These are phyloP conservation scores for Hetaerina titia DNA, from an alignment of 2,888 invertebrate genomes.

Conservation along the genomic window DNA sequence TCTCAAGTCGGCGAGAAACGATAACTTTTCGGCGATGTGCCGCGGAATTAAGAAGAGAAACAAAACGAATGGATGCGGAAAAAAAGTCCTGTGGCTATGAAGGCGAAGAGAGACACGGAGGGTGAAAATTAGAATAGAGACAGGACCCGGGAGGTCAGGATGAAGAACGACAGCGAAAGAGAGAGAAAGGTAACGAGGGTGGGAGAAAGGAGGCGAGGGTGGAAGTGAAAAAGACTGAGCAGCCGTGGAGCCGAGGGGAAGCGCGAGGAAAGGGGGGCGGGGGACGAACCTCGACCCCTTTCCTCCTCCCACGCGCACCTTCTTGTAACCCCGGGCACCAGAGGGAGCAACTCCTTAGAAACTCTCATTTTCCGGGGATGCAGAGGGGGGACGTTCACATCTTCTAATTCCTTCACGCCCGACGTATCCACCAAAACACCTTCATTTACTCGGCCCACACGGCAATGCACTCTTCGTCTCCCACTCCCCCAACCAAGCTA, in stretches of 20 bases:
- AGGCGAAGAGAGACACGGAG: not conserved
- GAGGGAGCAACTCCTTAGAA: not conserved
- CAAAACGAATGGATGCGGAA: not conserved
- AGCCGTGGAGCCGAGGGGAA: not conserved
- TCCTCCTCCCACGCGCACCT: not conserved
- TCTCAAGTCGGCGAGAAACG: not conserved
- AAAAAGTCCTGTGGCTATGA: not conserved
- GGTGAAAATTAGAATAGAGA: not conserved
- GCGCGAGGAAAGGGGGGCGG: too few relatives aligned
- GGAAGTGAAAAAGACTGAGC: not conserved
- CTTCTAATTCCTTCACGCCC: not conserved
- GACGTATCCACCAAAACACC: not conserved
- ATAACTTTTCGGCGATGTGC: not conserved
- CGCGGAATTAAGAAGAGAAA: not conserved
- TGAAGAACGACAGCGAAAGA: not conserved
- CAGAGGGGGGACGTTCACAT: not conserved
- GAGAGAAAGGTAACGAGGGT: not conserved
- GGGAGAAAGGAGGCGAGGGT: not conserved
- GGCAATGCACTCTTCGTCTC: not conserved
- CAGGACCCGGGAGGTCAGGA: not conserved
- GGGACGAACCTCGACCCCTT: not conserved
- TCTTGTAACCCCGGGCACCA: not conserved
- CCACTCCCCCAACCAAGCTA: not conserved
- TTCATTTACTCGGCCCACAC: not conserved
- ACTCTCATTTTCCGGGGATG: conserved; percentile 24